phyloP scores from a whole-genome alignment of 2,797 vertebrate genomes.

The Anabacerthia variegaticeps region DNA sequence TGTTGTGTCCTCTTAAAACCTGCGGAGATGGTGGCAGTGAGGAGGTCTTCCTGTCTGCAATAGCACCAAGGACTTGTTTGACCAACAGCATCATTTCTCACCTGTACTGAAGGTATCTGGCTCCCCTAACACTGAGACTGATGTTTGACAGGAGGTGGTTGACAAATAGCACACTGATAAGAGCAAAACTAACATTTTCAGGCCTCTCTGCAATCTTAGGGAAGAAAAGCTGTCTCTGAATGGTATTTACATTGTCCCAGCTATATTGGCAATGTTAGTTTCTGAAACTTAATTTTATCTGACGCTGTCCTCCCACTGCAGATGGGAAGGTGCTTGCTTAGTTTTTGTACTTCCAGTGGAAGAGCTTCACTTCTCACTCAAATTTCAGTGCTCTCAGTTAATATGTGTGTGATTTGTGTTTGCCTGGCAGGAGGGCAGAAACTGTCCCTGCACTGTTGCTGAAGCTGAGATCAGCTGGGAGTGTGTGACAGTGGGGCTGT shows the following conservation, averaged over 20 bases:
- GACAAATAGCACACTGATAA: background rate
- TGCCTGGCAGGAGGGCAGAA: background rate
- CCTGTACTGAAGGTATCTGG: accelerated
- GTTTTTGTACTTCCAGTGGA: background rate
- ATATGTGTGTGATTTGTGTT: background rate
- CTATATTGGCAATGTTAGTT: background rate
- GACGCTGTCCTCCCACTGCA: background rate
- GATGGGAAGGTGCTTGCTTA: background rate
- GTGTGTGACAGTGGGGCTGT: background rate
- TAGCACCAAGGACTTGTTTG: background rate
- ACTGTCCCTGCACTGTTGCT: background rate
- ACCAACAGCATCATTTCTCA: background rate
- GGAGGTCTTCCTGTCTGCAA: background rate
- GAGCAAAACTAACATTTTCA: background rate
- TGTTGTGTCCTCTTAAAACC: background rate
- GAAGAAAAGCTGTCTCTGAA: background rate
- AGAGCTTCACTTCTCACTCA: background rate
- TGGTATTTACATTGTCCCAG: background rate
- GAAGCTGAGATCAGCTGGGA: background rate
- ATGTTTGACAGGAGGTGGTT: background rate
- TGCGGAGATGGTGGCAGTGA: background rate
- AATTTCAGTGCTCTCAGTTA: background rate
- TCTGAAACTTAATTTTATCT: background rate
- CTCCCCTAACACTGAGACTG: background rate
- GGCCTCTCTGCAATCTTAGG: background rate